phyloP scores from a whole-genome alignment of 1,140 invertebrate species.

The Penaeus japonicus region DNA sequence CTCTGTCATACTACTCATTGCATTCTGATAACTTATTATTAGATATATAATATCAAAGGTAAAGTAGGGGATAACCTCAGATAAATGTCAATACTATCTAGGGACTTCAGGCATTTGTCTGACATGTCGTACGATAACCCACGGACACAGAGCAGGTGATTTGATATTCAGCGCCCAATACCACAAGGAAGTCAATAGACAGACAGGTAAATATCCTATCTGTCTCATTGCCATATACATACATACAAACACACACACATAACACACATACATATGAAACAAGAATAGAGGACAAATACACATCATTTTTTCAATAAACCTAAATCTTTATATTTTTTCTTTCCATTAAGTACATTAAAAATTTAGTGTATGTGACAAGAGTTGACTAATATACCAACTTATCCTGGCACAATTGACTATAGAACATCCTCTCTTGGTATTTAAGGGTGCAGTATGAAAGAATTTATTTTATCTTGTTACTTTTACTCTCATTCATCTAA shows the following conservation, averaged over 20 bases:
- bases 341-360: not conserved
- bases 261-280: constrained; percentile 36
- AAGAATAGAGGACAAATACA: constrained; percentile 6
- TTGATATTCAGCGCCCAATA: constrained; percentile 14
- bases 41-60: constrained; percentile 19
- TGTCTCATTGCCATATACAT: constrained; percentile 9
- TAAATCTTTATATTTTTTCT: not conserved
- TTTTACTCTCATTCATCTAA: not conserved
- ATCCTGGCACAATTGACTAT: not conserved
- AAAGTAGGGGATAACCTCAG: not conserved
- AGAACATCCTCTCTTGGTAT: no score
- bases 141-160: not conserved
- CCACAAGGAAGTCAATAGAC: constrained; percentile 14
- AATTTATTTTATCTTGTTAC: not conserved
- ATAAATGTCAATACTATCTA: not conserved
- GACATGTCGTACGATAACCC: constrained; percentile 11
- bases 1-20: not conserved
- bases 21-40: not conserved
- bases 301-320: not conserved
- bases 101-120: not conserved
- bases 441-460: no score
- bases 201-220: constrained; percentile 20
- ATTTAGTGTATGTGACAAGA: not conserved
- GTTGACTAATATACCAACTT: not conserved
- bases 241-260: constrained; percentile 35